Evolutionary conservation across 2,888 invertebrate species (phyloP).

Genomic region (Abrostola tripartita): DNA sequence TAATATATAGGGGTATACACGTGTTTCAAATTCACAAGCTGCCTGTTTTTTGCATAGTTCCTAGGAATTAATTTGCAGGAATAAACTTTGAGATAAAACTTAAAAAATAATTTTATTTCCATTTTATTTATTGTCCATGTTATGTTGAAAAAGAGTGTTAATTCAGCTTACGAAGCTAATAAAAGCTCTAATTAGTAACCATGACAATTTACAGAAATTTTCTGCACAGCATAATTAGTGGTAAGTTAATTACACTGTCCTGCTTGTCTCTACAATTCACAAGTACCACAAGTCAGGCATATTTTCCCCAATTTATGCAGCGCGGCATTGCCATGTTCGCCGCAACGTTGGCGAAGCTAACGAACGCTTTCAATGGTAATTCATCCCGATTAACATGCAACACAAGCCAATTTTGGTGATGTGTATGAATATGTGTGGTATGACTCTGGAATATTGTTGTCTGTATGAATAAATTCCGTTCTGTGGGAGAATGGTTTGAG

Average conservation of each 20-base stretch:
- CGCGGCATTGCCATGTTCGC: constrained; percentile 11
- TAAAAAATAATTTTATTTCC: too few species aligned
- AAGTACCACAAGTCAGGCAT: constrained; percentile 6
- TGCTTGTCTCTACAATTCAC: not conserved
- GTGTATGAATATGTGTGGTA: constrained; percentile 25
- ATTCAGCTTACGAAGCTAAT: too few species aligned
- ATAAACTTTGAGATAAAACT: too few species aligned
- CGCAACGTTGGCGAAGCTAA: constrained; percentile 15
- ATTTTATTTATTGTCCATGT: too few species aligned
- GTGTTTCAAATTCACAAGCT: too few species aligned
- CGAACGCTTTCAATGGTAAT: constrained; percentile 40
- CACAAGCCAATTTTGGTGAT: constrained; percentile 22
- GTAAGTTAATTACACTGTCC: constrained; percentile 9
- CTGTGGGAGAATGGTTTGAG: not conserved
- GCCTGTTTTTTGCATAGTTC: too few species aligned
- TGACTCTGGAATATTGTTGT: constrained; percentile 29
- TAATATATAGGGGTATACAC: too few species aligned
- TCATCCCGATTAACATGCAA: constrained; percentile 36
- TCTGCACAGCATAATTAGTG: constrained; percentile 5
- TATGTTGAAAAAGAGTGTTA: too few species aligned
- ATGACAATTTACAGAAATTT: not conserved
- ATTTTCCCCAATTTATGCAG: constrained; percentile 43
- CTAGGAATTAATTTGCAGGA: too few species aligned
- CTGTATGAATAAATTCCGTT: constrained; percentile 20
- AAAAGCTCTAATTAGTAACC: not conserved